Percentiles rank a stretch among this genome's conserved stretches.
Evolutionary conservation across 2,797 vertebrate species (phyloP).

Genomic region (Anabas testudineus): DNA sequence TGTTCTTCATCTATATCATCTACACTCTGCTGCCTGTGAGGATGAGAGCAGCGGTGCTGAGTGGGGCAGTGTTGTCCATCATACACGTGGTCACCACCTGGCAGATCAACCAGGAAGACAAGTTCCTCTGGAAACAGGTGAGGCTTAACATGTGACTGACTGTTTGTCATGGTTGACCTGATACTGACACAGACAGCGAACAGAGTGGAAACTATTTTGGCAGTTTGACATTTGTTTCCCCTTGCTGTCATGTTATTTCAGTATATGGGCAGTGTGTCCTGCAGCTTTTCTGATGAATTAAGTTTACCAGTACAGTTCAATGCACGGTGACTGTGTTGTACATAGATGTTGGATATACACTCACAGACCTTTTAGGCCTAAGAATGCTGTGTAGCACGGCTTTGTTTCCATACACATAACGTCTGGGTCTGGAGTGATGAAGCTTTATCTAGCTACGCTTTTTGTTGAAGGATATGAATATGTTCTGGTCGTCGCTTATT

Average conservation of each 20-base stretch:
- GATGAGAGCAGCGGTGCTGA: slow-evolving; percentile 94
- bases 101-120: slow-evolving; percentile 89
- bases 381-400: background rate
- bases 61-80: slow-evolving; percentile 88
- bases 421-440: background rate
- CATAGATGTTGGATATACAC: background rate
- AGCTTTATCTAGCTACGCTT: background rate
- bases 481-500: too few species aligned
- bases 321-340: background rate
- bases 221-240: background rate
- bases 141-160: background rate
- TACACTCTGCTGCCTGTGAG: slow-evolving; percentile 96
- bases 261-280: background rate
- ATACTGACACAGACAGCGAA: slow-evolving; percentile 6
- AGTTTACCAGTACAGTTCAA: background rate
- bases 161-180: background rate
- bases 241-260: background rate
- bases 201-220: slow-evolving; percentile 5
- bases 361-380: background rate
- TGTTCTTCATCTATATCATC: slow-evolving; percentile 98
- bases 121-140: slow-evolving; percentile 96
- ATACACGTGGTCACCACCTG: slow-evolving; percentile 92
- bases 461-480: too few species aligned
- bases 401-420: background rate
- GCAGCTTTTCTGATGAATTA: background rate